phyloP scores from a whole-genome alignment of 2,888 invertebrate genomes.

The Ormyrus rosae region DNA sequence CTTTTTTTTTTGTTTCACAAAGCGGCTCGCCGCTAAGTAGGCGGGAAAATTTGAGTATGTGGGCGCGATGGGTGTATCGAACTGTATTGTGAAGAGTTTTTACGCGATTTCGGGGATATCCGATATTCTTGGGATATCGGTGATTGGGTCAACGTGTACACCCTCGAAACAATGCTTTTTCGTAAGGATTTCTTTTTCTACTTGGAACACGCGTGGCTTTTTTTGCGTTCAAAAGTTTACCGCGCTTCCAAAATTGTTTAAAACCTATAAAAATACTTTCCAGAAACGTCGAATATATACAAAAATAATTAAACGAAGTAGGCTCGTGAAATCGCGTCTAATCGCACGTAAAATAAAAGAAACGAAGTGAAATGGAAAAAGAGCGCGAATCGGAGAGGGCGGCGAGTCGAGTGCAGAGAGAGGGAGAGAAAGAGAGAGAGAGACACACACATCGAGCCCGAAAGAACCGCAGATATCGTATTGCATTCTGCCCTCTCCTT shows the following conservation, averaged over 20 bases:
- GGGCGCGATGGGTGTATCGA: not conserved
- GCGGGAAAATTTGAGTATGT: not conserved
- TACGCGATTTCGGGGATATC: too few relatives aligned
- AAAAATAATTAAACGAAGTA: slow-evolving; percentile 10
- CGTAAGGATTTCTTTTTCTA: too few relatives aligned
- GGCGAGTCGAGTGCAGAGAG: not conserved
- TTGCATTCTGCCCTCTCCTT: slow-evolving; percentile 62
- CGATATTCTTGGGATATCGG: too few relatives aligned
- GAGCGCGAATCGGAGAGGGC: not conserved
- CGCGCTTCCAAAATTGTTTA: too few relatives aligned
- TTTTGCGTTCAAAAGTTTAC: too few relatives aligned
- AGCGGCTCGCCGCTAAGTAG: too few relatives aligned
- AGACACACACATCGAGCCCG: slow-evolving; percentile 62
- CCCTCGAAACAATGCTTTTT: too few relatives aligned
- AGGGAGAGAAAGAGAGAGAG: slow-evolving; percentile 41
- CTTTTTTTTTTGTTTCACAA: not conserved
- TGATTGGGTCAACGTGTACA: too few relatives aligned
- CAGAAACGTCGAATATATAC: too few relatives aligned
- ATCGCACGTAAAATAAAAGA: slow-evolving; percentile 16
- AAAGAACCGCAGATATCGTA: slow-evolving; percentile 74
- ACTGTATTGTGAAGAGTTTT: too few relatives aligned
- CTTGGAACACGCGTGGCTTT: too few relatives aligned
- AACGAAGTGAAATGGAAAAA: not conserved
- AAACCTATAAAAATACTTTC: too few relatives aligned
- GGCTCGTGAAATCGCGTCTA: slow-evolving; percentile 4